Evolutionary conservation across 1,140 invertebrate species (phyloP).

Genomic region (Philotrypesis tridentata): DNA sequence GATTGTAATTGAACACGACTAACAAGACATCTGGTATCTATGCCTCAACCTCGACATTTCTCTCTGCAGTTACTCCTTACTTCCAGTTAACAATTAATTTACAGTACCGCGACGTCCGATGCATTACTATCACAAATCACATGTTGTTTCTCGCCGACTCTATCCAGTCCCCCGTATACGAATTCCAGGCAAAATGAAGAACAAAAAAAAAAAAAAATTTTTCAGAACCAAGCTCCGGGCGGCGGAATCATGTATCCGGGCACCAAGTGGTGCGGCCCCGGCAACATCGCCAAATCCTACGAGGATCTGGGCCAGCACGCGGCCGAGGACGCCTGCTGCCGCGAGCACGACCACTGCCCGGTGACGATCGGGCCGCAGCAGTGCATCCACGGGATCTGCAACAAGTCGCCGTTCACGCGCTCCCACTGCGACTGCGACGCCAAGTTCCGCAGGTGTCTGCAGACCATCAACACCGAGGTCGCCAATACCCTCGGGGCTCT

Average conservation of each 20-base stretch:
- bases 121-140: no score
- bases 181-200: not conserved
- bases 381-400: slow-evolving; percentile 80
- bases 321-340: slow-evolving; percentile 82
- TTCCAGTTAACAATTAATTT: no score
- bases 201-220: no score
- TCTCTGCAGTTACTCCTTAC: no score
- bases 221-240: slow-evolving; percentile 59
- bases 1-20: no score
- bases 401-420: slow-evolving; percentile 80
- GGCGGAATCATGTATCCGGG: slow-evolving; percentile 75
- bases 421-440: slow-evolving; percentile 85
- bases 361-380: slow-evolving; percentile 76
- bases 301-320: slow-evolving; percentile 79
- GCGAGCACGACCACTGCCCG: slow-evolving; percentile 85
- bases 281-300: slow-evolving; percentile 77
- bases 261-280: slow-evolving; percentile 85
- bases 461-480: slow-evolving; percentile 79
- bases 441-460: slow-evolving; percentile 79
- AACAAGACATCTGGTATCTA: no score
- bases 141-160: no score
- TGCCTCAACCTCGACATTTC: no score
- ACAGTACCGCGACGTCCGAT: no score
- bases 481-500: slow-evolving; percentile 81
- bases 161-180: no score